phyloP scores from a whole-genome alignment of 2,113 vertebrate species.

The Catagonus wagneri region DNA sequence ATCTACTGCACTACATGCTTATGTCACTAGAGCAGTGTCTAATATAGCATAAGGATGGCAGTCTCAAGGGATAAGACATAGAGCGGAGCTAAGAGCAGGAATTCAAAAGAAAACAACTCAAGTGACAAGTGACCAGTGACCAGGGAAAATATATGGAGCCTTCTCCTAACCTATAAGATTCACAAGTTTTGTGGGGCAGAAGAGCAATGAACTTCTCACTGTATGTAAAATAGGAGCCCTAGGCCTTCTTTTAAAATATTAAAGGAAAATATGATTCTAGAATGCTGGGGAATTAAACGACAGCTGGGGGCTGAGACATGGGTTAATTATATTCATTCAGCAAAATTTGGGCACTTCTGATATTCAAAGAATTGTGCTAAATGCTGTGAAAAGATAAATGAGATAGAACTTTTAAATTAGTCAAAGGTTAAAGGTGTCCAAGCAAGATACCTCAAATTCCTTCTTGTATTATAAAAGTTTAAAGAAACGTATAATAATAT shows the following conservation, averaged over 20 bases:
- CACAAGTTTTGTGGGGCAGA: neutral
- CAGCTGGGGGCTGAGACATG: neutral
- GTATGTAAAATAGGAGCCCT: neutral
- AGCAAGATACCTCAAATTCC: neutral
- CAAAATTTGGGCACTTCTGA: neutral
- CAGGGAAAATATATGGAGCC: neutral
- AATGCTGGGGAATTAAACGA: neutral
- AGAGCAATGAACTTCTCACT: neutral
- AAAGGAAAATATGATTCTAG: conserved; percentile 13
- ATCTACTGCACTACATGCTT: neutral
- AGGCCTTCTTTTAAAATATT: neutral
- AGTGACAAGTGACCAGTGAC: neutral
- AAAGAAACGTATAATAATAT: neutral
- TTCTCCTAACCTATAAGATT: neutral
- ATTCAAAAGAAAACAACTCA: neutral
- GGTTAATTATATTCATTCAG: neutral
- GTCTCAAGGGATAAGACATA: neutral
- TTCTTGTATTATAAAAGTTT: conserved; percentile 23
- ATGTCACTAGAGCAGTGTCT: neutral
- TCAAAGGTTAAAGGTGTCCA: conserved; percentile 47
- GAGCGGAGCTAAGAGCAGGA: neutral
- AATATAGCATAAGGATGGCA: neutral
- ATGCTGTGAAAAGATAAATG: neutral
- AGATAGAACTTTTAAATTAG: conserved; percentile 9
- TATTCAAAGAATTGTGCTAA: conserved; percentile 41